A percentile compares a stretch with the other conserved stretches of the same genome.
These are phyloP conservation scores for Apostichopus leukothele DNA, from an alignment of 53 echinoderm and acorn worm species.

Conservation along the genomic window DNA sequence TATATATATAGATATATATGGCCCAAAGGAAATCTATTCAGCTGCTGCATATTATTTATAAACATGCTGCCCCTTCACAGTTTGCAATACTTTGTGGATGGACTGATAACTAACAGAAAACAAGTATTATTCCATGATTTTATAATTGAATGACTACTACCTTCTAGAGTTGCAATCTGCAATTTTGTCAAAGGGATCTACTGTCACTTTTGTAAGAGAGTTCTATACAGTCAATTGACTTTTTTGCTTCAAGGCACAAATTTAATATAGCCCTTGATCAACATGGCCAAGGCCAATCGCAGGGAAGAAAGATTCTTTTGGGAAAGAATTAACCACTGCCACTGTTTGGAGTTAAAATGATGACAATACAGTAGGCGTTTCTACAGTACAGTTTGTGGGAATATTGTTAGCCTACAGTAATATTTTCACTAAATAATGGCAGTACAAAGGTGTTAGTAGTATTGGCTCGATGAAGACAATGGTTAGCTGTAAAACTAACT, in stretches of 20 bases:
- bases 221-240: not conserved
- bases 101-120: not conserved
- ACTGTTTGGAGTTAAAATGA: not conserved
- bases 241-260: slow-evolving; percentile 14
- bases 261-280: slow-evolving; percentile 2
- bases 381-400: no score
- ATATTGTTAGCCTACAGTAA: no score
- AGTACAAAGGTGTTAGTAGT: no score
- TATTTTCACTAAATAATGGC: no score
- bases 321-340: not conserved
- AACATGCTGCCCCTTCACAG: no score
- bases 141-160: not conserved
- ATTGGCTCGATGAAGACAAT: no score
- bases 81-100: not conserved
- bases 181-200: not conserved
- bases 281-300: not conserved
- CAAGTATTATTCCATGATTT: not conserved
- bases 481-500: no score
- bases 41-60: no score
- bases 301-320: not conserved
- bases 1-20: no score
- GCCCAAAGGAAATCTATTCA: no score
- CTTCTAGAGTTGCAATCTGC: slow-evolving; percentile 4
- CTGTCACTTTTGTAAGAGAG: not conserved
- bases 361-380: no score